Percentiles rank a stretch among this genome's conserved stretches.
These are phyloP conservation scores for Sanderia malayensis DNA, from an alignment of 30 jellyfish, hydroid and myxozoan genomes.

Conservation along the genomic window DNA sequence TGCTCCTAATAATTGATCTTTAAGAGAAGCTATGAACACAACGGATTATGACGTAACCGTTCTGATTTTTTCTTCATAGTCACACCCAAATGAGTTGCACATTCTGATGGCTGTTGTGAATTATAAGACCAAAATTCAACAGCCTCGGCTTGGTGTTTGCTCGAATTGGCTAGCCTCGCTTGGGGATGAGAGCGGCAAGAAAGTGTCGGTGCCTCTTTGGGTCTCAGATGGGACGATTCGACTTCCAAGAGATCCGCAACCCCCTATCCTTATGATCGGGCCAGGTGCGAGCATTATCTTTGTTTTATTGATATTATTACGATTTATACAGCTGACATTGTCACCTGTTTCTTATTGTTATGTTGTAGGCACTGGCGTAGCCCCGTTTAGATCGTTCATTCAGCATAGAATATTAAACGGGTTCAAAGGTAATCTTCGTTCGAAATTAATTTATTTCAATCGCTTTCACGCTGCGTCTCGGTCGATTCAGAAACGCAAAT, in stretches of 20 bases:
- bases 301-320: too few relatives aligned
- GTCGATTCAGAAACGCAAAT: too few relatives aligned
- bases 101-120: constrained; percentile 94
- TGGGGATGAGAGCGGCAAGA: constrained; percentile 2
- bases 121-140: constrained; percentile 75
- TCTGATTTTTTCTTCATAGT: constrained; percentile 45
- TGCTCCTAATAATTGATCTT: too few relatives aligned
- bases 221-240: constrained; percentile 70
- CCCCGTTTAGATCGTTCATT: constrained; percentile 88
- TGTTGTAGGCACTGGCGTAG: constrained; percentile 95
- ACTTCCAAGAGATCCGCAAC: constrained; percentile 51
- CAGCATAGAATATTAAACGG: constrained; percentile 36
- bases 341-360: too few relatives aligned
- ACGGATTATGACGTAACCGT: too few relatives aligned
- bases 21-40: too few relatives aligned
- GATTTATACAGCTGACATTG: too few relatives aligned
- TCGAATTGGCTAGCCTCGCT: constrained; percentile 97
- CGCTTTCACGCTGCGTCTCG: too few relatives aligned
- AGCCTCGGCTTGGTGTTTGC: constrained; percentile 93
- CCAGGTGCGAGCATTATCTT: too few relatives aligned
- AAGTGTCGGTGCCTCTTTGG: constrained; percentile 52
- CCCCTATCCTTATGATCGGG: constrained; percentile 94
- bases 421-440: constrained; percentile 31
- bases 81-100: constrained; percentile 62
- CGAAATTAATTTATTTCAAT: too few relatives aligned